Evolutionary conservation across 2,888 invertebrate genomes (phyloP).

Genomic region (Corbicula japonica): DNA sequence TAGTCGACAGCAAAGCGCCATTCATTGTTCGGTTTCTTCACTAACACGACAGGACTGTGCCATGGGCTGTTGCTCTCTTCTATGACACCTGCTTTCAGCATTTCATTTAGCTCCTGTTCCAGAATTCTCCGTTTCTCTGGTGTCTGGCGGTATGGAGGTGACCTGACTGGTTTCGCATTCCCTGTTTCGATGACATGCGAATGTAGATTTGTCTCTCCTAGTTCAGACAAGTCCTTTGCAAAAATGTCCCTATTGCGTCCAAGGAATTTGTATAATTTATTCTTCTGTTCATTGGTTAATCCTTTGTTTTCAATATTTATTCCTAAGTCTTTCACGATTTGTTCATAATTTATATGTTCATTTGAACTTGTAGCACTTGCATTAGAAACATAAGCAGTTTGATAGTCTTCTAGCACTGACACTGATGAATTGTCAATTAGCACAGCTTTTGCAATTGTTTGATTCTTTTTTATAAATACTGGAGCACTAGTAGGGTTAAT

Average conservation of each 20-base stretch:
- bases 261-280: conserved; percentile 1
- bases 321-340: not conserved
- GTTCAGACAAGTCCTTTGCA: conserved; percentile 41
- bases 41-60: conserved; percentile 52
- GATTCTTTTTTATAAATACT: no score
- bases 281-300: conserved; percentile 9
- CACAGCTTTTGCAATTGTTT: no score
- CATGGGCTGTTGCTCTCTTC: conserved; percentile 42
- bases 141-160: conserved; percentile 20
- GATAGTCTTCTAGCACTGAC: no score
- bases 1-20: conserved; percentile 37
- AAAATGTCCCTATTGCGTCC: conserved; percentile 39
- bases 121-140: conserved; percentile 19
- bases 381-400: no score
- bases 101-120: conserved; percentile 42
- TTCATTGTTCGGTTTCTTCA: conserved; percentile 29
- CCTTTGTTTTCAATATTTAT: conserved; percentile 4
- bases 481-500: no score
- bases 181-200: conserved; percentile 52
- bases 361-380: no score
- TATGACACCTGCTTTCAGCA: conserved; percentile 40
- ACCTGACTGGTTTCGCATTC: conserved; percentile 24
- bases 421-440: no score
- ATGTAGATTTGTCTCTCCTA: conserved; percentile 43
- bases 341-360: no score